Conservation (phyloP, 2,113 vertebrate species). For the Onychostruthus taczanowskii region DNA sequence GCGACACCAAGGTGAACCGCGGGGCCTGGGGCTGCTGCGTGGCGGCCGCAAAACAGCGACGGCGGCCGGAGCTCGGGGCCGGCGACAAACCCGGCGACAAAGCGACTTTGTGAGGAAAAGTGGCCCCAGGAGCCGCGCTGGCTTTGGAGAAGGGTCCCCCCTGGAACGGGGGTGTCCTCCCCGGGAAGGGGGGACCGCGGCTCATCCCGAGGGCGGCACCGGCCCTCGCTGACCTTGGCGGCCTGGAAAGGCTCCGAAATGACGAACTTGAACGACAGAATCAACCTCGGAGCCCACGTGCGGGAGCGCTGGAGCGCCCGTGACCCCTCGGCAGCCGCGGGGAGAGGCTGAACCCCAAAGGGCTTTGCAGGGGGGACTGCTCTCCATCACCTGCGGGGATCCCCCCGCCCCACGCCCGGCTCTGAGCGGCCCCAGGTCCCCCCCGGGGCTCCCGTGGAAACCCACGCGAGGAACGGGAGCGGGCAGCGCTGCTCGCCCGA, state of each 20-base stretch:
- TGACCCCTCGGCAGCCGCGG: neutral
- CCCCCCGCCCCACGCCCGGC: neutral
- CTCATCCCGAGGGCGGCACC: neutral
- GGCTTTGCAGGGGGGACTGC: neutral
- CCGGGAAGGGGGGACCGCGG: neutral
- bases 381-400: neutral
- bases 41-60: neutral
- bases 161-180: neutral
- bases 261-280: neutral
- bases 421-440: neutral
- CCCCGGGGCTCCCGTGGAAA: neutral
- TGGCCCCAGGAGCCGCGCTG: neutral
- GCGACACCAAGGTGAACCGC: neutral
- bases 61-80: neutral
- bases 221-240: neutral
- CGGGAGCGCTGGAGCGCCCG: neutral
- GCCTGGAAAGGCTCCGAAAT: neutral
- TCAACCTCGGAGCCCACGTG: neutral
- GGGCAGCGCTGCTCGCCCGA: neutral
- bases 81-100: neutral
- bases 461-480: neutral
- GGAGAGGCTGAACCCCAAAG: neutral
- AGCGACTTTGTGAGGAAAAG: neutral
- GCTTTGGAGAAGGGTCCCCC: neutral
- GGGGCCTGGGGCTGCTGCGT: neutral